Base-by-base conservation (phyloP, 23 tunicate genomes). In the Trididemnum clinides region DNA sequence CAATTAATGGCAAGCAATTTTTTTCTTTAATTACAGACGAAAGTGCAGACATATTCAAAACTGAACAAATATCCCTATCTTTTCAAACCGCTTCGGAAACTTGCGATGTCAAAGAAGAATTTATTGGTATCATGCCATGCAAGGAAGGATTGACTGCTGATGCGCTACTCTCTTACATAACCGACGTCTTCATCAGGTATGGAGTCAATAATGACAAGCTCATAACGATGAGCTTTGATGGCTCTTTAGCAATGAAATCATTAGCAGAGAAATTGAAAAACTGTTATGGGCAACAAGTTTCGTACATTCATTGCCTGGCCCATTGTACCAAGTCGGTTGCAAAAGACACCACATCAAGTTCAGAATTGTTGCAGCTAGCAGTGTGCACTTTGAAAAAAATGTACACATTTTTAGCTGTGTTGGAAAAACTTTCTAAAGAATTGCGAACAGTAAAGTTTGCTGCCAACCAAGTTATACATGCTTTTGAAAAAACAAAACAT, bases 101-200 rank as follows among this genome's bases (percentile, higher is more conserved):
- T 10, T 59, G 27, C 75, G 75, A 66, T 29, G 75, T 31, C 75
- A 31, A 31, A 66, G 37, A 66, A 66, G 75, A 66, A 66, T 66
- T 66, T 66, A 66, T 66, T 66, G 75, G 75, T 66, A 66, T 66
- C 37, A 66, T 66, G 37, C 75, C 75, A 66, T 66, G 37, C 37
- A 31, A 66, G 75, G 75, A 66, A 66, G 75, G 75, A 66, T 66
- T 66, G 75, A 66, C 75, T 66, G 75, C 75, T 66, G 75, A 66
- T 66, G 75, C 36, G 75, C 75, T 66, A 37, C 37, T 66, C 37
- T 66, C 75, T 28, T 28, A 66, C 75, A 66, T 66, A 66, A 66
- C 75, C 75, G 75, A 66, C 75, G 75, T 66, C 36, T 66, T 66
- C 37, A 29, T 66, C 75, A 66, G 75, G 75, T 66, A n/a, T 66